Conservation (phyloP, 1,140 invertebrate species). For the Bombus waltoni region DNA sequence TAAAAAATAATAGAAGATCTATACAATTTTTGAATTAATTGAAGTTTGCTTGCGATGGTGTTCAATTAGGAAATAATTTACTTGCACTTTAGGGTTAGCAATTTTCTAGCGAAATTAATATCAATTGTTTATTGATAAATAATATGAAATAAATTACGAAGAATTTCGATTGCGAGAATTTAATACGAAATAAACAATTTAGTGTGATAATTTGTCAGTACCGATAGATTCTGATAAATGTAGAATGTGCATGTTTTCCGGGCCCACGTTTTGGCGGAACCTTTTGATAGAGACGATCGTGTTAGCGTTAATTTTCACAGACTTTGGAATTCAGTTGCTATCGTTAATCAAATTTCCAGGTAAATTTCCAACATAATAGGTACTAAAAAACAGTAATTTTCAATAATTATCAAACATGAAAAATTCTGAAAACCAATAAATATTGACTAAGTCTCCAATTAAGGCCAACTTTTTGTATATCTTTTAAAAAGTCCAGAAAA, state of each 20-base stretch:
- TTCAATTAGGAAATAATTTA: not conserved
- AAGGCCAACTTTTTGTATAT: not conserved
- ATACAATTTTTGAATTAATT: no score
- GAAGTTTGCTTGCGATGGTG: not conserved
- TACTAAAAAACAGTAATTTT: not conserved
- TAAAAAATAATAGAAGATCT: constrained; percentile 12
- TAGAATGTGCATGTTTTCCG: not conserved
- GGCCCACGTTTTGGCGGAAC: not conserved
- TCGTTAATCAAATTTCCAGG: not conserved
- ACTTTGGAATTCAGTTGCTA: constrained; percentile 3
- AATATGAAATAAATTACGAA: not conserved
- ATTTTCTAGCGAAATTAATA: not conserved
- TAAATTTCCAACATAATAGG: constrained; percentile 7
- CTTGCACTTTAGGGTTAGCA: not conserved
- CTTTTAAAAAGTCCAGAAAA: not conserved
- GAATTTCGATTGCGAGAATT: not conserved
- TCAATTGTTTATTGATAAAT: not conserved
- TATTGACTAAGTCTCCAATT: no score
- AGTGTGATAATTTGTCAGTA: not conserved
- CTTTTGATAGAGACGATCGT: not conserved
- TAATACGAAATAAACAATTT: not conserved
- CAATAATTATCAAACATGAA: not conserved
- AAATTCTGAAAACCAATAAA: not conserved
- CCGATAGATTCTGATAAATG: not conserved
- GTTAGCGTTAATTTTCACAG: constrained; percentile 21